Conservation (phyloP, 2,888 invertebrate genomes). For the Cephonodes hylas region DNA sequence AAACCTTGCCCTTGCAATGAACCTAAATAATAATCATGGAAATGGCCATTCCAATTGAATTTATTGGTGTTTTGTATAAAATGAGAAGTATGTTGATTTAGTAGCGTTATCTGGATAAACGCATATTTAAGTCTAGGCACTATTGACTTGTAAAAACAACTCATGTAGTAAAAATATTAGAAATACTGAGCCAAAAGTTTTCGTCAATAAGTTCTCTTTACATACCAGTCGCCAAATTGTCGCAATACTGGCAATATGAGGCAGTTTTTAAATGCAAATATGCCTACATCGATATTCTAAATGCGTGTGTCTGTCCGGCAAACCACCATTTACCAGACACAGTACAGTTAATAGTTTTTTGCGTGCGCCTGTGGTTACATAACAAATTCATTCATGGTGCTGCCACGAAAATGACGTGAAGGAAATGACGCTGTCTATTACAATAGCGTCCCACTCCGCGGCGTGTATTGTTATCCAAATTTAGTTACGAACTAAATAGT, state of each 20-base stretch:
- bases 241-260: neutral
- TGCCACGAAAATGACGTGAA: neutral
- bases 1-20: neutral
- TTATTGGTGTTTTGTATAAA: neutral
- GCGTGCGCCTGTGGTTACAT: neutral
- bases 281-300: neutral
- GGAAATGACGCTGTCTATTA: constrained; percentile 1
- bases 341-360: neutral
- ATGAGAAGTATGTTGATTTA: too few species aligned
- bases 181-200: too few species aligned
- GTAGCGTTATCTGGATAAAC: too few species aligned
- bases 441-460: neutral
- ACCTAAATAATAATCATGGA: neutral
- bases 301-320: neutral
- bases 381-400: neutral
- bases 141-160: too few species aligned
- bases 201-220: too few species aligned
- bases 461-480: constrained; percentile 3
- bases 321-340: neutral
- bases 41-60: neutral
- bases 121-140: too few species aligned
- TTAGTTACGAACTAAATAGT: neutral
- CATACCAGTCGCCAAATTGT: neutral
- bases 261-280: neutral
- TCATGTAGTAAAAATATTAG: too few species aligned